These are phyloP conservation scores for Microtus californicus DNA, from an alignment of 2,797 vertebrate species.

Conservation along the genomic window DNA sequence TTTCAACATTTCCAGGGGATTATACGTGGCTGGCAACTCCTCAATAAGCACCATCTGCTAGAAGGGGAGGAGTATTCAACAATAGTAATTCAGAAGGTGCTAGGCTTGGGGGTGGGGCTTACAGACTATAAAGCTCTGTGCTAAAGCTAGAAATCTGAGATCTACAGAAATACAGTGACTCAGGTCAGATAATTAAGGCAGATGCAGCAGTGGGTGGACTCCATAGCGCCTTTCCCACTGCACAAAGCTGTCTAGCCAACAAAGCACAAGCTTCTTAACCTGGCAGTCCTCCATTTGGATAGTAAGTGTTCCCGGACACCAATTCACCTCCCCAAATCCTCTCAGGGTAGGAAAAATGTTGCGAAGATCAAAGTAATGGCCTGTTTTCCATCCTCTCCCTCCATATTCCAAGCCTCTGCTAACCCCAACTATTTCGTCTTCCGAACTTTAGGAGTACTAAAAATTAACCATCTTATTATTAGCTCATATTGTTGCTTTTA, in stretches of 20 bases:
- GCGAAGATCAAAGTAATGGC: not conserved
- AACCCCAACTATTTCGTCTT: constrained; percentile 12
- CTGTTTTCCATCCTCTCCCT: not conserved
- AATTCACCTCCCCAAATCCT: constrained; percentile 51
- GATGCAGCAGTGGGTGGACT: not conserved
- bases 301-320: constrained; percentile 12
- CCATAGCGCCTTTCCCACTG: constrained; percentile 13
- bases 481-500: not conserved
- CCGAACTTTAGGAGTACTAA: not conserved
- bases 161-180: constrained; percentile 49
- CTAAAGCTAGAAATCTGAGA: constrained; percentile 27
- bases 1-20: not conserved
- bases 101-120: not conserved
- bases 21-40: constrained; percentile 1
- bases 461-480: constrained; percentile 4
- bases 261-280: constrained; percentile 7
- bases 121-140: not conserved
- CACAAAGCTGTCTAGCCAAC: constrained; percentile 9
- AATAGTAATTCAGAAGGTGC: constrained; percentile 25
- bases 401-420: not conserved
- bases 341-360: constrained; percentile 20
- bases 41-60: not conserved
- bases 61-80: not conserved
- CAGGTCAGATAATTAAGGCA: constrained; percentile 23
- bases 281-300: not conserved